Percentiles rank a stretch among this genome's conserved stretches.
Conservation (phyloP, 1,140 invertebrate species). For the Sinella curviseta region DNA sequence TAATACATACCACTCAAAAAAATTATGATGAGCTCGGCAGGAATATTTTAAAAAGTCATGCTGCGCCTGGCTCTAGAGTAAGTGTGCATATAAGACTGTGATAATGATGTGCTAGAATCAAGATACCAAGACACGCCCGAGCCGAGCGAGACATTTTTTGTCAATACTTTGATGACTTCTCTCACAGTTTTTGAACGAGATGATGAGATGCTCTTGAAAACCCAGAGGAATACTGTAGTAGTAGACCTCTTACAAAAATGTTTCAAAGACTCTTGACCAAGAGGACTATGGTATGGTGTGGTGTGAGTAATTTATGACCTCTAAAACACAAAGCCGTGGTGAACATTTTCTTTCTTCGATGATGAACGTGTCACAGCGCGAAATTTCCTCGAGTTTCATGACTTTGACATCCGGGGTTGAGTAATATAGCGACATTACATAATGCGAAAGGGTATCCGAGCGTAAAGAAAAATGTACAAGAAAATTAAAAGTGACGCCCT, state of each 20-base stretch:
- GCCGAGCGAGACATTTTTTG: neutral
- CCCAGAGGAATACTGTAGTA: too few relatives aligned
- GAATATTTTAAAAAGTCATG: neutral
- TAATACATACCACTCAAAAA: too few relatives aligned
- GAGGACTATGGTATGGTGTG: too few relatives aligned
- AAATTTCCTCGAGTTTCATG: too few relatives aligned
- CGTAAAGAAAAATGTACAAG: too few relatives aligned
- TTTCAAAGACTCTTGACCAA: neutral
- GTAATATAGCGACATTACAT: too few relatives aligned
- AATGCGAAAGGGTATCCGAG: too few relatives aligned
- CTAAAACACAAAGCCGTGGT: neutral
- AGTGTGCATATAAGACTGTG: neutral
- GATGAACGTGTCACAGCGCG: neutral
- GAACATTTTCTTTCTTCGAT: neutral
- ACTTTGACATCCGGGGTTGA: too few relatives aligned
- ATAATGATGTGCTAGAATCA: neutral
- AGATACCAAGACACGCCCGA: constrained; percentile 7
- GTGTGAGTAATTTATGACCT: neutral
- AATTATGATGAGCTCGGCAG: neutral
- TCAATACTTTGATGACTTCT: neutral
- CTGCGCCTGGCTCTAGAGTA: neutral
- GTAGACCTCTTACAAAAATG: too few relatives aligned
- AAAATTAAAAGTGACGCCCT: too few relatives aligned
- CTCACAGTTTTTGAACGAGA: neutral
- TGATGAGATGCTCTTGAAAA: too few relatives aligned